A percentile compares a stretch with the other conserved stretches of the same genome.
phyloP scores from a whole-genome alignment of 2,113 vertebrate species.

The Nerophis ophidion region DNA sequence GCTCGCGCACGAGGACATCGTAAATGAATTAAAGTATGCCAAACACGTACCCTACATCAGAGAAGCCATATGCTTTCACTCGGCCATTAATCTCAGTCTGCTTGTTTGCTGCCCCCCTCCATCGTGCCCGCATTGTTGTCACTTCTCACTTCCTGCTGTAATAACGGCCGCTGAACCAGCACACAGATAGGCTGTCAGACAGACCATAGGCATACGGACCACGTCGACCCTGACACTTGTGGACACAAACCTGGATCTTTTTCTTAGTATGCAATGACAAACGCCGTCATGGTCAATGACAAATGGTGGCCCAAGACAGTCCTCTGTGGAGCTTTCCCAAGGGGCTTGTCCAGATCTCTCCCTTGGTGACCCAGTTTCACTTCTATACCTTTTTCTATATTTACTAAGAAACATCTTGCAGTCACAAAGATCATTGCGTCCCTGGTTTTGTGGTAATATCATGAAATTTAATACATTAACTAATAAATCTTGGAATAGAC shows the following conservation, averaged over 20 bases:
- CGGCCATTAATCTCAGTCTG: slow-evolving; percentile 58
- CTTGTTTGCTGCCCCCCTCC: slow-evolving; percentile 51
- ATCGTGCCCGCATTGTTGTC: slow-evolving; percentile 48
- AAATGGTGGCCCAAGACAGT: slow-evolving; percentile 63
- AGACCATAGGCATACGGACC: slow-evolving; percentile 52
- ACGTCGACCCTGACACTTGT: slow-evolving; percentile 37
- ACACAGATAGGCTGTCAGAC: slow-evolving; percentile 66
- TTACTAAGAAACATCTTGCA: slow-evolving; percentile 16
- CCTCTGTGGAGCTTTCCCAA: slow-evolving; percentile 47
- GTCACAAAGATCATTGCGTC: slow-evolving; percentile 5
- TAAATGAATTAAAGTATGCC: slow-evolving; percentile 48
- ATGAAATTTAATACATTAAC: too few species aligned
- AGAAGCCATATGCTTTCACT: slow-evolving; percentile 61
- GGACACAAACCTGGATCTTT: slow-evolving; percentile 10
- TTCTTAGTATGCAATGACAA: slow-evolving; percentile 42
- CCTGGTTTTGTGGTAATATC: slow-evolving; percentile 4
- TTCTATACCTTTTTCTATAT: slow-evolving; percentile 24
- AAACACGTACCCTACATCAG: slow-evolving; percentile 56
- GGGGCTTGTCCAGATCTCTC: slow-evolving; percentile 60
- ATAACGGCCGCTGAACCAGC: slow-evolving; percentile 48
- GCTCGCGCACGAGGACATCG: slow-evolving; percentile 35
- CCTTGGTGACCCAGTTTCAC: slow-evolving; percentile 74
- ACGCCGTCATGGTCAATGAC: slow-evolving; percentile 57
- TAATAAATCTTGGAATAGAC: too few species aligned
- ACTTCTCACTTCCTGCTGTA: slow-evolving; percentile 50